phyloP scores from a whole-genome alignment of 2,113 vertebrate genomes.

The Pachypanchax playfairii region DNA sequence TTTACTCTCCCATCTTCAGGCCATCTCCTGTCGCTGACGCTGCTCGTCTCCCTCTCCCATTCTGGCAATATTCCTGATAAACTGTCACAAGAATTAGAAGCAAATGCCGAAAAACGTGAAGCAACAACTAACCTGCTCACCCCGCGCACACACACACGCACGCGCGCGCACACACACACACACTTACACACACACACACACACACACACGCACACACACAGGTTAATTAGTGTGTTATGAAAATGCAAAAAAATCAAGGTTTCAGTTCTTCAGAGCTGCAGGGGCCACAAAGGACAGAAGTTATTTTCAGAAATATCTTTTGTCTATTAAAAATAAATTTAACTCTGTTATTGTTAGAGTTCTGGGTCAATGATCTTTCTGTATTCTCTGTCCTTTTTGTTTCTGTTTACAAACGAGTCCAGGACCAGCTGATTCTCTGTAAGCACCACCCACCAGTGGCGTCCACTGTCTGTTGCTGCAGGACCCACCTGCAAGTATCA shows the following conservation, averaged over 20 bases:
- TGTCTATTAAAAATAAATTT: background rate
- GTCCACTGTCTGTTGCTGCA: too few relatives aligned
- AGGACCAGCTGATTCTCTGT: too few relatives aligned
- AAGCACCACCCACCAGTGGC: too few relatives aligned
- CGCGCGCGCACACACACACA: conserved; percentile 6
- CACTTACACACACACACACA: conserved; percentile 3
- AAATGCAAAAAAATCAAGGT: conserved; percentile 22
- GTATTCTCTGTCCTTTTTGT: too few relatives aligned
- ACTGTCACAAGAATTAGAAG: conserved; percentile 24
- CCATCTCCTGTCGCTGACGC: background rate
- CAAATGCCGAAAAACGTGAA: conserved; percentile 16
- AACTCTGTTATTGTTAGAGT: too few relatives aligned
- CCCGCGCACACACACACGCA: conserved; percentile 3
- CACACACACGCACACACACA: conserved; percentile 5
- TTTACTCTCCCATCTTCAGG: conserved; percentile 32
- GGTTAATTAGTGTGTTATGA: conserved; percentile 43
- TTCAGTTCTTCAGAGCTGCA: conserved; percentile 16
- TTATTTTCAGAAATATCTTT: background rate
- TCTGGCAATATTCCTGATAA: conserved; percentile 19
- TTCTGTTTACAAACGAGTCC: too few relatives aligned
- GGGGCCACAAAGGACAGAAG: background rate
- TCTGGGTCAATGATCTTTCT: too few relatives aligned
- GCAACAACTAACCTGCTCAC: conserved; percentile 23
- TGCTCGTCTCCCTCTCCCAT: conserved; percentile 13
- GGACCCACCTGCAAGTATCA: too few relatives aligned